phyloP scores from a whole-genome alignment of 2,113 vertebrate species.

The Catharus fuscescens region DNA sequence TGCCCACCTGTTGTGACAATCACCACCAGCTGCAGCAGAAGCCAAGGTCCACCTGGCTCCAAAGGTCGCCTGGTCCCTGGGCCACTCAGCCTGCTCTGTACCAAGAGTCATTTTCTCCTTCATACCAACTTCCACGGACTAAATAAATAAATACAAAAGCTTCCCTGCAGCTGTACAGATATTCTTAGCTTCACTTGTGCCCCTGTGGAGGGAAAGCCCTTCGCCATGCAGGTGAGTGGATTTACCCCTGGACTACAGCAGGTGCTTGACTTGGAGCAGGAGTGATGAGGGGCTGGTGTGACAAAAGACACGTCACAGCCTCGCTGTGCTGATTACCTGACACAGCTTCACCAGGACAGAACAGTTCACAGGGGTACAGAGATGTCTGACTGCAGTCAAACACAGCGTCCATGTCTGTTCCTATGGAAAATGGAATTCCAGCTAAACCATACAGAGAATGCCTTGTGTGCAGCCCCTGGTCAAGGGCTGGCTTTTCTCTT shows the following conservation, averaged over 20 bases:
- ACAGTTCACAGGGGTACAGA: accelerated
- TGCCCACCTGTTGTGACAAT: not conserved
- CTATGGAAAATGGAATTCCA: not conserved
- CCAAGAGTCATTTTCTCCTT: not conserved
- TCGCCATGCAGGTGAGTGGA: accelerated
- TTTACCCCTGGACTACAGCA: accelerated
- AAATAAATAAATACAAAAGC: not conserved
- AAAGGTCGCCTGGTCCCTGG: accelerated
- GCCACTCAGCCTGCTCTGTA: accelerated
- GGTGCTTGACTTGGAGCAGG: not conserved
- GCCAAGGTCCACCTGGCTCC: accelerated
- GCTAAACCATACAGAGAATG: not conserved
- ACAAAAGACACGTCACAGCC: not conserved
- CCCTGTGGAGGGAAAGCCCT: not conserved
- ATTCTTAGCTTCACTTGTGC: not conserved
- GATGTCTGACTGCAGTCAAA: not conserved
- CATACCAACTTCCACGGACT: not conserved
- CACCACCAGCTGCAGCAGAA: accelerated
- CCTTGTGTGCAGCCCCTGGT: too few species aligned
- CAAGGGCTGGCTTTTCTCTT: not conserved
- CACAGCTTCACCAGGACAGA: not conserved
- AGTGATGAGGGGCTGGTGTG: accelerated
- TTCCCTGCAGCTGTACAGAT: not conserved
- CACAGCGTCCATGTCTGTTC: too few species aligned
- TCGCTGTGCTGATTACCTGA: accelerated